Evolutionary conservation across 2,888 invertebrate genomes (phyloP), one percentile per base, ranked within the genome.

Genomic region (Diaphora mendica): DNA sequence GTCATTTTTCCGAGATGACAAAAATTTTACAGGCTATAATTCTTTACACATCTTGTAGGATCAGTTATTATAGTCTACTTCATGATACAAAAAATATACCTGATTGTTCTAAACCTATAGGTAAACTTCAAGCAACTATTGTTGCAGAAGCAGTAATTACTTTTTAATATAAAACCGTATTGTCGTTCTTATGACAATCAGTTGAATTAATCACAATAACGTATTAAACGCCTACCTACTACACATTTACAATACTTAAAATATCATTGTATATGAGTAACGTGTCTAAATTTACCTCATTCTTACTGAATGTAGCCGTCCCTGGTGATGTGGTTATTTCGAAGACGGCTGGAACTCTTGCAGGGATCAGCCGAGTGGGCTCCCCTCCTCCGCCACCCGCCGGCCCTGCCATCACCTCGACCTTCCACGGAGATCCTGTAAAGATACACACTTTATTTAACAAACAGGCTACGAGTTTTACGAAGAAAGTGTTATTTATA

Each of bases 351-450:
- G 98, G 97, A 89, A 97, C 97, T 91, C 98, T 98, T 82, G 99
- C 98, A 86, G 99, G 98, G 87, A 99, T 98, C 89, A 99, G 97
- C 92, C 98, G 97, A 83, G 98, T 97, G 86, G 98, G 97, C 95
- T 99, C 98, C 90, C 98, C 98, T 89, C 98, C 96, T 89, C 98
- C 97, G 90, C 98, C 97, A 95, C 93, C 94, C 91, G 94, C 94
- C 86, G 95, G 95, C 90, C 95, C 95, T 89, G 98, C 97, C 97
- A 98, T 98, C 92, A 99, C 98, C 95, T 98, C 97, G 90, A 99
- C 98, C 96, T 97, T 97, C 99, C 99, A 99, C 96, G 99, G 99
- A 95, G 99, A 99, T 87, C 99, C 98, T 98, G 95, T 0, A 81
- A 83, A 73, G 68, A 72, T 59, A 95, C 94, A 78, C 30, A 39